These are phyloP conservation scores for Antennarius maculatus DNA, from an alignment of 2,797 vertebrate genomes.

Conservation along the genomic window DNA sequence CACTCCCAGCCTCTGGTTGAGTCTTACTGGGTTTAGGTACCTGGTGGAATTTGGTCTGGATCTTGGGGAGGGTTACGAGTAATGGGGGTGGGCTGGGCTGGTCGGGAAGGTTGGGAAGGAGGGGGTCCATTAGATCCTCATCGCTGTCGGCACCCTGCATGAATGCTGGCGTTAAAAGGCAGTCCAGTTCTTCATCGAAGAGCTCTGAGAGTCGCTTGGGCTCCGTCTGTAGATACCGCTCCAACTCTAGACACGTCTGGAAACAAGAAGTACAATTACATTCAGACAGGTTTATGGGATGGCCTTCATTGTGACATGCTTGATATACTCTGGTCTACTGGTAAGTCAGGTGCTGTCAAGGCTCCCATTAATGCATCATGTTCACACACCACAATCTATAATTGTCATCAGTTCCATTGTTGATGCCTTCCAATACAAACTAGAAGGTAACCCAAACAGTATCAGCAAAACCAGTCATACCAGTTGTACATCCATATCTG, in stretches of 20 bases:
- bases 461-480: too few species aligned
- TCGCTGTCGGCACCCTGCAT: constrained; percentile 84
- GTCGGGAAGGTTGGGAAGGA: constrained; percentile 83
- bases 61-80: constrained; percentile 86
- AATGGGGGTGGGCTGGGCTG: constrained; percentile 83
- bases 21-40: constrained; percentile 55
- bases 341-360: not conserved
- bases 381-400: too few species aligned
- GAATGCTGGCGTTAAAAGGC: constrained; percentile 87
- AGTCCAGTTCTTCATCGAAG: constrained; percentile 91
- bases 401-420: too few species aligned
- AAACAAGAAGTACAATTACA: constrained; percentile 36
- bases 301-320: not conserved
- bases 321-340: not conserved
- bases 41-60: constrained; percentile 82
- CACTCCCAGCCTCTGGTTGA: constrained; percentile 40
- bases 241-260: constrained; percentile 94
- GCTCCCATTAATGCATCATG: not conserved
- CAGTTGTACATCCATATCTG: too few species aligned
- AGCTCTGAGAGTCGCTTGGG: constrained; percentile 90
- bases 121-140: constrained; percentile 85
- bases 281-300: not conserved
- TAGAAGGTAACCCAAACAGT: not conserved
- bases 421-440: not conserved
- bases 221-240: constrained; percentile 94